phyloP scores from a whole-genome alignment of 2,888 invertebrate genomes.

The Portevinia maculata region DNA sequence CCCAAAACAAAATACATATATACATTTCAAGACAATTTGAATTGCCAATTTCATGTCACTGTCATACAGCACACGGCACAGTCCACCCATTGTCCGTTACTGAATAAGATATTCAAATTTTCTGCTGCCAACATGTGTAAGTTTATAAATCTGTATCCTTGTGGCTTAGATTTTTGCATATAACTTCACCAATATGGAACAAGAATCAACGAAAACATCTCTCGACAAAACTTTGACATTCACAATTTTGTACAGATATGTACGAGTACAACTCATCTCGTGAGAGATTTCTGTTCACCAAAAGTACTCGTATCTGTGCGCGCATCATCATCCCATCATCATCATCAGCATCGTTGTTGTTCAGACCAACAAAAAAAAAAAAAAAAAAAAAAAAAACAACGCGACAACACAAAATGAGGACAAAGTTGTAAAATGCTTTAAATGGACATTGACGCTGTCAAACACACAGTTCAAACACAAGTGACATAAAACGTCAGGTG shows the following conservation, averaged over 20 bases:
- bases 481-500: constrained; percentile 82
- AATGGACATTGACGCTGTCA: constrained; percentile 83
- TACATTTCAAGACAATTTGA: constrained; percentile 78
- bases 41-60: constrained; percentile 79
- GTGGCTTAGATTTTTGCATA: constrained; percentile 62
- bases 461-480: constrained; percentile 75
- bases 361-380: constrained; percentile 19
- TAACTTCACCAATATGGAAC: constrained; percentile 52
- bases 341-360: constrained; percentile 42
- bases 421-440: constrained; percentile 82
- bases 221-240: constrained; percentile 55
- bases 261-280: background rate
- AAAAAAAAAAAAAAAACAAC: constrained; percentile 28
- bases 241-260: constrained; percentile 47
- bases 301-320: constrained; percentile 5
- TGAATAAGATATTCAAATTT: constrained; percentile 65
- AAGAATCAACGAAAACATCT: constrained; percentile 44
- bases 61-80: constrained; percentile 59
- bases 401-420: constrained; percentile 78
- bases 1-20: constrained; percentile 56
- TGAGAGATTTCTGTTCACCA: constrained; percentile 30
- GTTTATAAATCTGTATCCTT: constrained; percentile 67
- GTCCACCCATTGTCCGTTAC: constrained; percentile 61
- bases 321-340: constrained; percentile 28
- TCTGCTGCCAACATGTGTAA: constrained; percentile 48